A percentile compares a stretch with the other conserved stretches of the same genome.
These are phyloP conservation scores for Apotomis turbidana DNA, from an alignment of 2,888 invertebrate species.

Conservation along the genomic window DNA sequence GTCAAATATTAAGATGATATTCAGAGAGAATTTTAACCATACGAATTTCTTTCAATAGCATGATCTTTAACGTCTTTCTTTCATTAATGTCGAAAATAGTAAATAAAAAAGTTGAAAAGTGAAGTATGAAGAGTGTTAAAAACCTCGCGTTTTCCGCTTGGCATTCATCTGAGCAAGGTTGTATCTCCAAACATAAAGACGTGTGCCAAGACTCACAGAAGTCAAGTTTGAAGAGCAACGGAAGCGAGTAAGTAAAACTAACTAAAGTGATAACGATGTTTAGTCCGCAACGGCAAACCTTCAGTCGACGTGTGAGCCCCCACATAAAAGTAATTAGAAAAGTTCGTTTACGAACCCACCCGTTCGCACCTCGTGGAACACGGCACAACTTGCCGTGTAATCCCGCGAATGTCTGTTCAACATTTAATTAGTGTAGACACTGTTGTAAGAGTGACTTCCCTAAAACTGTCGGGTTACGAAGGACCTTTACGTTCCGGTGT, in stretches of 20 bases:
- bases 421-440: slow-evolving; percentile 61
- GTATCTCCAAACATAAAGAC: not conserved
- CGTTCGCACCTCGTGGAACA: slow-evolving; percentile 50
- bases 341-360: slow-evolving; percentile 54
- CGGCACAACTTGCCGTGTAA: slow-evolving; percentile 43
- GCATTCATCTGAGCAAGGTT: not conserved
- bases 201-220: slow-evolving; percentile 20
- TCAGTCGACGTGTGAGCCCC: slow-evolving; percentile 45
- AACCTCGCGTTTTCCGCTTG: not conserved
- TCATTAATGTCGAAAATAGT: too few relatives aligned
- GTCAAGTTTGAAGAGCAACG: slow-evolving; percentile 35
- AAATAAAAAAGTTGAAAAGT: too few relatives aligned
- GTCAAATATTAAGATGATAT: too few relatives aligned
- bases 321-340: slow-evolving; percentile 59
- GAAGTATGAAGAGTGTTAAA: not conserved
- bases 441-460: slow-evolving; percentile 52
- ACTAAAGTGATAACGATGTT: slow-evolving; percentile 42
- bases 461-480: slow-evolving; percentile 52
- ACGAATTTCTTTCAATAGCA: too few relatives aligned
- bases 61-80: too few relatives aligned
- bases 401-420: slow-evolving; percentile 45
- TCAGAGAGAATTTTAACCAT: too few relatives aligned
- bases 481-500: slow-evolving; percentile 37
- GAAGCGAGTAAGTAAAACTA: slow-evolving; percentile 39
- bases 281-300: slow-evolving; percentile 41